Evolutionary conservation across 2,888 invertebrate genomes (phyloP).

Genomic region (Scaptomyza caliginosa): DNA sequence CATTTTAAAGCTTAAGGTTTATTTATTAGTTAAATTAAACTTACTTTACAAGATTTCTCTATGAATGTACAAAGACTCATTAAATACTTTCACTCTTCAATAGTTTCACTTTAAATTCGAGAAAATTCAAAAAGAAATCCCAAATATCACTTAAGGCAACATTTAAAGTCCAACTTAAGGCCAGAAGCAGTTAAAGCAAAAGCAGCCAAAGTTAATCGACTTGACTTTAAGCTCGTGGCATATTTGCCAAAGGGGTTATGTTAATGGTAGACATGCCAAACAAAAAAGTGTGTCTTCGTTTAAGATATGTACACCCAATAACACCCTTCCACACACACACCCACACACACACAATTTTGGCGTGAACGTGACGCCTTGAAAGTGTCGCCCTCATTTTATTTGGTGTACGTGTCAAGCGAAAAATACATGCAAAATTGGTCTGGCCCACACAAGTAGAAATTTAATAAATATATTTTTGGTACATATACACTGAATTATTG

Average conservation of each 20-base stretch:
- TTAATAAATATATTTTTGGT: slow-evolving; percentile 20
- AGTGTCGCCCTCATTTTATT: slow-evolving; percentile 67
- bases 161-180: too few relatives aligned
- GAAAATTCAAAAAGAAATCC: too few relatives aligned
- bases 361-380: slow-evolving; percentile 56
- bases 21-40: too few relatives aligned
- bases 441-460: slow-evolving; percentile 19
- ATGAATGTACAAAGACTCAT: too few relatives aligned
- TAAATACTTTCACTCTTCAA: too few relatives aligned
- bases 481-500: slow-evolving; percentile 26
- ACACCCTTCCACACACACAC: not conserved
- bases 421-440: slow-evolving; percentile 37
- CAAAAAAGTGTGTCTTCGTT: not conserved
- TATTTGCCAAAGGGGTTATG: slow-evolving; percentile 18
- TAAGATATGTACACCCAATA: too few relatives aligned
- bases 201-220: slow-evolving; percentile 20
- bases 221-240: slow-evolving; percentile 22
- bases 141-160: too few relatives aligned
- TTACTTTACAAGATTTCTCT: too few relatives aligned
- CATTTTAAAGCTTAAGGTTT: too few relatives aligned
- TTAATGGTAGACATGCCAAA: slow-evolving; percentile 28
- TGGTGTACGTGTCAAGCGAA: slow-evolving; percentile 49
- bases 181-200: slow-evolving; percentile 3
- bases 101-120: too few relatives aligned
- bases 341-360: too few relatives aligned